Conservation (phyloP, 2,888 invertebrate genomes). For the Spisula solida region DNA sequence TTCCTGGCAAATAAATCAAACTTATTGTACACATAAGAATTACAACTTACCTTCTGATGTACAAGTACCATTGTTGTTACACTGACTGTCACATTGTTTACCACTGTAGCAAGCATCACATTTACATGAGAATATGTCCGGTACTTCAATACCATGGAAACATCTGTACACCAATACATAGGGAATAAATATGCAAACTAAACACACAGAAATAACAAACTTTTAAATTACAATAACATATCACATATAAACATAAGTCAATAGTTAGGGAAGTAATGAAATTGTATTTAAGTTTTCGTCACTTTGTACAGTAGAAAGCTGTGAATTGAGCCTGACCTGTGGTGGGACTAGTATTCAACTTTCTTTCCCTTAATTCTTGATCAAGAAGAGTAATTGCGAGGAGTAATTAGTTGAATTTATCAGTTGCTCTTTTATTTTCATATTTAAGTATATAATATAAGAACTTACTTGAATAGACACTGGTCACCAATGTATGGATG, state of each 20-base stretch:
- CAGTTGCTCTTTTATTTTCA: background rate
- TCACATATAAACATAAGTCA: background rate
- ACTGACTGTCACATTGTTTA: conserved; percentile 72
- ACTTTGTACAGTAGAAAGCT: background rate
- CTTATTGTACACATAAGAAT: background rate
- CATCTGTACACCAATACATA: conserved; percentile 58
- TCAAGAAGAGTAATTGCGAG: no score
- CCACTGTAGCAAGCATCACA: conserved; percentile 80
- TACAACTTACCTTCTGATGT: conserved; percentile 35
- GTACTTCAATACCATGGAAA: conserved; percentile 70
- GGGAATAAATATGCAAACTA: background rate
- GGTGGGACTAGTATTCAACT: no score
- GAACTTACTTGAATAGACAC: conserved; percentile 71
- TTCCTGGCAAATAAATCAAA: no score
- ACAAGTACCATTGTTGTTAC: conserved; percentile 74
- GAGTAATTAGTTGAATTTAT: background rate
- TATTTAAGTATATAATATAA: background rate
- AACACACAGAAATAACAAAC: background rate
- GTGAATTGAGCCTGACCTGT: no score
- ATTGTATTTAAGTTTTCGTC: background rate
- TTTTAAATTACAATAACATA: no score
- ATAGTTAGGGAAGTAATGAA: no score
- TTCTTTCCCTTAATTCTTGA: no score
- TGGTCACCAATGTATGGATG: conserved; percentile 78
- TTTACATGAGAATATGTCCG: conserved; percentile 69